Evolutionary conservation across 1,140 invertebrate species (phyloP).

Genomic region (Caenorhabditis remanei): DNA sequence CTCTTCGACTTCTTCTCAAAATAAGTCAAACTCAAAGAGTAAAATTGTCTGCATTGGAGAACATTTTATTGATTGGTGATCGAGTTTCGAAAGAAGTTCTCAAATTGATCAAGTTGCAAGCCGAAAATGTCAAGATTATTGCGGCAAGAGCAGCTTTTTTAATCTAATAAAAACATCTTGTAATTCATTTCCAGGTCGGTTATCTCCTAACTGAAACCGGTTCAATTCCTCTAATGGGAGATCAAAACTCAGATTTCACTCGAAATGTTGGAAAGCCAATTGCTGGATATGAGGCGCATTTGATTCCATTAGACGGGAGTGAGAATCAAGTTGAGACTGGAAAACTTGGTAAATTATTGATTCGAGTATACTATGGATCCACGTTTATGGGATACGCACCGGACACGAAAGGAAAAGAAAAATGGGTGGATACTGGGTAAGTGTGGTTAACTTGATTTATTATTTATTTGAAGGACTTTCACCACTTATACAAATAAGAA

Average conservation of each 20-base stretch:
- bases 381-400: conserved; percentile 67
- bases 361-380: conserved; percentile 56
- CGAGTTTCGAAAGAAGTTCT: conserved; percentile 72
- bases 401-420: conserved; percentile 69
- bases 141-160: conserved; percentile 66
- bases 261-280: conserved; percentile 71
- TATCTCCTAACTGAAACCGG: conserved; percentile 76
- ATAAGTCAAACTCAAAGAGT: conserved; percentile 69
- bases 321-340: conserved; percentile 62
- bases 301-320: conserved; percentile 52
- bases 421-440: conserved; percentile 74
- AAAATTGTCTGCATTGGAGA: conserved; percentile 70
- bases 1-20: conserved; percentile 73
- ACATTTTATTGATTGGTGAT: conserved; percentile 75
- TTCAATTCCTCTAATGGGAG: conserved; percentile 72
- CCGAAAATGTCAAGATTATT: conserved; percentile 74
- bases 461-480: no score
- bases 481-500: no score
- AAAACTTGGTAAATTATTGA: conserved; percentile 65
- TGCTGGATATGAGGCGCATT: conserved; percentile 72
- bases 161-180: no score
- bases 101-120: conserved; percentile 69
- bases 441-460: no score
- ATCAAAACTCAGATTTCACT: conserved; percentile 76
- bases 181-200: conserved; percentile 68